Evolutionary conservation across 2,113 vertebrate genomes (phyloP).

Genomic region (Erythrolamprus reginae): DNA sequence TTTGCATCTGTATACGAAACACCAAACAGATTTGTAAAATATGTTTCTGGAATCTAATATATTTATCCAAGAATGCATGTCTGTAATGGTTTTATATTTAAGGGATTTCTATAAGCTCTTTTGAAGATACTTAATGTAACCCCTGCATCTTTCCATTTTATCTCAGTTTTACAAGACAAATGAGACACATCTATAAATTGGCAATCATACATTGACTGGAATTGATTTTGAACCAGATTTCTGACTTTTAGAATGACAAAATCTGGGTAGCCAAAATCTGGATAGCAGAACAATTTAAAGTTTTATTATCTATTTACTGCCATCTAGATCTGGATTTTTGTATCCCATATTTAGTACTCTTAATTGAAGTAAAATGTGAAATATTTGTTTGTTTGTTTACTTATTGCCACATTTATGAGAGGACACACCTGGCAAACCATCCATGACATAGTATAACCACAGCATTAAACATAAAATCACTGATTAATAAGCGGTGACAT

Average conservation of each 20-base stretch:
- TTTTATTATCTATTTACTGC: background rate
- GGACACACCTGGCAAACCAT: background rate
- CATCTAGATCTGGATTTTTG: background rate
- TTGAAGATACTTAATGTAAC: slow-evolving; percentile 8
- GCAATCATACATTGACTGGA: background rate
- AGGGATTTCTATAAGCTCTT: background rate
- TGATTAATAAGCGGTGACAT: background rate
- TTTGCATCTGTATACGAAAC: background rate
- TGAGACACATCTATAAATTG: background rate
- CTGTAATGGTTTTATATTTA: slow-evolving; percentile 10
- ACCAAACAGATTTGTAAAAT: background rate
- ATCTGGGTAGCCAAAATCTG: background rate
- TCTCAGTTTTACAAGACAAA: background rate
- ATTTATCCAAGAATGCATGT: background rate
- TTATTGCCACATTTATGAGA: background rate
- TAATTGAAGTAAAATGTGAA: background rate
- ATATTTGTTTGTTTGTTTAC: background rate
- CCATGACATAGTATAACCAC: background rate
- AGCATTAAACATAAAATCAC: background rate
- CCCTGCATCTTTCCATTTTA: slow-evolving; percentile 16
- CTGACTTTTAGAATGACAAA: background rate
- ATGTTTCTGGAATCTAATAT: background rate
- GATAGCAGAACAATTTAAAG: background rate
- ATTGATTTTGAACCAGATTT: background rate
- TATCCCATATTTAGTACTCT: background rate